A percentile compares a stretch with the other conserved stretches of the same genome.
phyloP scores from a whole-genome alignment of 2,888 invertebrate species.

The Eumerus sabulonum region DNA sequence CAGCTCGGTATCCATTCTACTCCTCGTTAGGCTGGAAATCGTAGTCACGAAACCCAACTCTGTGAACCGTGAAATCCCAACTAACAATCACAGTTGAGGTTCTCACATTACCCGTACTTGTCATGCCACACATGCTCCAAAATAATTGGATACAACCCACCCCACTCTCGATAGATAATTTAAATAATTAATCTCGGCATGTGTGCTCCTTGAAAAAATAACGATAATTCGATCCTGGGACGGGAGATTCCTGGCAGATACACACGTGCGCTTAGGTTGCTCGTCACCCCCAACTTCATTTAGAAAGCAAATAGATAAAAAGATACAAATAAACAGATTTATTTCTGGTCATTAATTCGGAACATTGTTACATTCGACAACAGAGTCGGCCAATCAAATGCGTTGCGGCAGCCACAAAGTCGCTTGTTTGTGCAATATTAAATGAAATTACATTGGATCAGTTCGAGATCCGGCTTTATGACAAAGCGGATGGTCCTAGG shows the following conservation, averaged over 20 bases:
- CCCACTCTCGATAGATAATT: constrained; percentile 36
- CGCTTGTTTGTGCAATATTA: constrained; percentile 66
- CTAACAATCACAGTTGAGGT: constrained; percentile 26
- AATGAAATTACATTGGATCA: constrained; percentile 61
- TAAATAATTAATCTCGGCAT: constrained; percentile 52
- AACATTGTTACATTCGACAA: constrained; percentile 49
- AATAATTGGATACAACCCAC: constrained; percentile 49
- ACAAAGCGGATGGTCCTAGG: constrained; percentile 42
- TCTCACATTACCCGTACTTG: constrained; percentile 33
- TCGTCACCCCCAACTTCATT: constrained; percentile 52
- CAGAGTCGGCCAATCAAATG: constrained; percentile 57
- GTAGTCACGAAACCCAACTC: background rate
- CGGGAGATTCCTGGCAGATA: constrained; percentile 20
- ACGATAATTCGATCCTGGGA: constrained; percentile 10
- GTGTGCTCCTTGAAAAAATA: constrained; percentile 14
- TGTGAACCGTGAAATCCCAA: constrained; percentile 23
- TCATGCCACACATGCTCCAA: constrained; percentile 30
- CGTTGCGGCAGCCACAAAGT: constrained; percentile 60
- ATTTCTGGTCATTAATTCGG: constrained; percentile 66
- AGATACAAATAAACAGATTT: constrained; percentile 65
- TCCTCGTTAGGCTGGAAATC: background rate
- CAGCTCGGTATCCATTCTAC: background rate
- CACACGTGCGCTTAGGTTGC: constrained; percentile 38
- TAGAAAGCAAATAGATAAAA: constrained; percentile 40
- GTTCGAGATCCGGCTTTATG: constrained; percentile 45